Percentiles rank a stretch among this genome's conserved stretches.
Evolutionary conservation across 2,888 invertebrate genomes (phyloP).

Genomic region (Blastobasis lacticolella): DNA sequence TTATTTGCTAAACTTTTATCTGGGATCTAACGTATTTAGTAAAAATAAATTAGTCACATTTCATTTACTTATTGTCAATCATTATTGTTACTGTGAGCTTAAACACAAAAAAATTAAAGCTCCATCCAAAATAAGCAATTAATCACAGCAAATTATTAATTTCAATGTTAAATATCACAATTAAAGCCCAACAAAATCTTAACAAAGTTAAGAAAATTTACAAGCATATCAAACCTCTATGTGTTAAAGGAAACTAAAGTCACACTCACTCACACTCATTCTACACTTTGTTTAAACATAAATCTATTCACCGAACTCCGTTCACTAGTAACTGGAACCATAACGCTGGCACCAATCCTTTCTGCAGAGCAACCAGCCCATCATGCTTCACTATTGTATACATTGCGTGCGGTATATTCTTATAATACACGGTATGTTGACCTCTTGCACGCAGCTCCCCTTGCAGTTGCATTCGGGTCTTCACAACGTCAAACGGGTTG

Average conservation of each 20-base stretch:
- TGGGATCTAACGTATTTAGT: too few species aligned
- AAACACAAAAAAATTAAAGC: neutral
- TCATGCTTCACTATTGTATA: conserved; percentile 83
- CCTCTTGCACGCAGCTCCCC: conserved; percentile 83
- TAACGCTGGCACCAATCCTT: conserved; percentile 87
- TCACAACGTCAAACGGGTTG: conserved; percentile 92
- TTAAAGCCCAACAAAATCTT: neutral
- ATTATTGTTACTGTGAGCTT: neutral
- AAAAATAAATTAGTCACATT: neutral
- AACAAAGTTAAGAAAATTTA: neutral
- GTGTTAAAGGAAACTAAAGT: neutral
- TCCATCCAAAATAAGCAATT: neutral
- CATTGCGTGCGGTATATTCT: conserved; percentile 87
- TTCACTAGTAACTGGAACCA: conserved; percentile 84
- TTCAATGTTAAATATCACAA: neutral
- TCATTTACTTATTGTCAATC: neutral
- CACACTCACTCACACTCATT: neutral
- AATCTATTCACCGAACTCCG: conserved; percentile 57
- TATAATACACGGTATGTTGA: conserved; percentile 75
- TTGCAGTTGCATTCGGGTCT: conserved; percentile 92
- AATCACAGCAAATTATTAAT: neutral
- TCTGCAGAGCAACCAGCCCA: conserved; percentile 82
- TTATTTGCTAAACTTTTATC: neutral
- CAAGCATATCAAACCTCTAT: neutral
- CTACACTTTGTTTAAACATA: neutral